Conservation (phyloP, 1,140 invertebrate genomes). For the Calephelis nemesis region DNA sequence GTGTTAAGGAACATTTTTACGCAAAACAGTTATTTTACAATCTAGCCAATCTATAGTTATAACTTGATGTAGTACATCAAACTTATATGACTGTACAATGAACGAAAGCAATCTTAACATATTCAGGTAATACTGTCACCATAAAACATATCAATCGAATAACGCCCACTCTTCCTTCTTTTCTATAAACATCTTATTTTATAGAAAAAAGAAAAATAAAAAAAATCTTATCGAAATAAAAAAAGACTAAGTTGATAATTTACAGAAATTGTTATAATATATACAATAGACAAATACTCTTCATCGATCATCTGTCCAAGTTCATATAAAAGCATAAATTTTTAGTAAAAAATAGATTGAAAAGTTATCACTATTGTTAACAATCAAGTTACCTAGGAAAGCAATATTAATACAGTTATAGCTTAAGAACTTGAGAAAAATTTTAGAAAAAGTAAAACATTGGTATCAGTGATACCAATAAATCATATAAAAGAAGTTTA, state of each 20-base stretch:
- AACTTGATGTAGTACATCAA: slow-evolving; percentile 22
- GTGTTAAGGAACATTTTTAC: too few species aligned
- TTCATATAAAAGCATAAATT: background rate
- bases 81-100: slow-evolving; percentile 28
- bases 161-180: slow-evolving; percentile 30
- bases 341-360: too few species aligned
- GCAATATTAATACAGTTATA: too few species aligned
- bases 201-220: slow-evolving; percentile 22
- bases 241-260: background rate
- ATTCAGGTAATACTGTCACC: slow-evolving; percentile 37
- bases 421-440: too few species aligned
- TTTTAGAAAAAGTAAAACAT: too few species aligned
- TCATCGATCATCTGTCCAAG: background rate
- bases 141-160: slow-evolving; percentile 56
- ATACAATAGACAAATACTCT: background rate
- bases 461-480: too few species aligned
- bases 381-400: too few species aligned
- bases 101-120: slow-evolving; percentile 54
- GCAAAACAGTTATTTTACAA: too few species aligned
- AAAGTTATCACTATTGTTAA: too few species aligned
- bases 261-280: slow-evolving; percentile 6
- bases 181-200: slow-evolving; percentile 28
- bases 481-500: too few species aligned
- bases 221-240: background rate
- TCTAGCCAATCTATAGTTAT: slow-evolving; percentile 20